Conservation (phyloP, 2,797 vertebrate genomes). For the Leuciscus waleckii region DNA sequence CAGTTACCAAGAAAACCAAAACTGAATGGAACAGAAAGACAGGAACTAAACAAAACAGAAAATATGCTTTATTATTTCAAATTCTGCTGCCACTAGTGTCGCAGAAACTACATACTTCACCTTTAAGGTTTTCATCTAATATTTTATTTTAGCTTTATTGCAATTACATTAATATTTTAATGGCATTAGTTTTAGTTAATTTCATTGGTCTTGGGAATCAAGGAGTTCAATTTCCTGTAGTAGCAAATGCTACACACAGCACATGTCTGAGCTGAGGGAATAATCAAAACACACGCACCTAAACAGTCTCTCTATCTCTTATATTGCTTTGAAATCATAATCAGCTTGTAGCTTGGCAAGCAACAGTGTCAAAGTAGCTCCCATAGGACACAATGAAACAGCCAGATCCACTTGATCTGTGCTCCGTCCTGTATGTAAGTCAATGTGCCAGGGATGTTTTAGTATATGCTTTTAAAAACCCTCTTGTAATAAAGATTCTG, state of each 20-base stretch:
- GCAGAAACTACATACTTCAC: too few relatives aligned
- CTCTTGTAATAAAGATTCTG: slow-evolving; percentile 41
- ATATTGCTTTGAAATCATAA: not conserved
- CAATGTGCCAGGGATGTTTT: slow-evolving; percentile 14
- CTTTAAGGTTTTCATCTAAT: not conserved
- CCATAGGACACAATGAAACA: not conserved
- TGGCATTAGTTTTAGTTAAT: not conserved
- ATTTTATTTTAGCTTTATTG: not conserved
- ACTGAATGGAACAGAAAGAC: too few relatives aligned
- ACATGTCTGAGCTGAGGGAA: not conserved
- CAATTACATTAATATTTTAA: not conserved
- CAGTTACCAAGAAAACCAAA: too few relatives aligned
- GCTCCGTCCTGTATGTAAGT: not conserved
- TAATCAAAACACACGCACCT: not conserved
- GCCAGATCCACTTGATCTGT: slow-evolving; percentile 42
- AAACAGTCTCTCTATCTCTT: not conserved
- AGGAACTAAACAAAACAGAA: too few relatives aligned
- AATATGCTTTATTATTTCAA: too few relatives aligned
- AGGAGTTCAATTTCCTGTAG: not conserved
- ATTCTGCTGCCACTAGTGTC: too few relatives aligned
- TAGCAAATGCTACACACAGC: not conserved
- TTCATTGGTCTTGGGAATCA: not conserved
- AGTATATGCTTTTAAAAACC: slow-evolving; percentile 32
- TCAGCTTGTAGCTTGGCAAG: not conserved
- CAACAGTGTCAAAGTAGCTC: not conserved